Evolutionary conservation across 2,888 invertebrate genomes (phyloP).

Genomic region (Platycheirus rosarum): DNA sequence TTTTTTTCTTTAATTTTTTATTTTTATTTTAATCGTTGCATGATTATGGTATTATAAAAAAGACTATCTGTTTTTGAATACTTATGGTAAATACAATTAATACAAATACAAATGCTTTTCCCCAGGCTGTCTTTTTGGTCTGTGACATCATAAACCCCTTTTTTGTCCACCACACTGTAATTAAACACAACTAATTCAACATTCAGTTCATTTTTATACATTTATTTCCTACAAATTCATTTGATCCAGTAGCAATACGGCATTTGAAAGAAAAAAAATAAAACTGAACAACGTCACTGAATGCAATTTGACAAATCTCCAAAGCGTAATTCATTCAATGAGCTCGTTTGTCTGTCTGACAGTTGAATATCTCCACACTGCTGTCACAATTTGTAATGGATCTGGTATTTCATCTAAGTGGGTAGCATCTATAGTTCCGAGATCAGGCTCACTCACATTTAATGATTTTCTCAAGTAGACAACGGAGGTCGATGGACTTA

Average conservation of each 20-base stretch:
- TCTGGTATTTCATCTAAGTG: slow-evolving; percentile 49
- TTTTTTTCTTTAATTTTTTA: no score
- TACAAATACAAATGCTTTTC: no score
- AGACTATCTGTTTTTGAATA: no score
- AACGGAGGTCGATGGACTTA: slow-evolving; percentile 65
- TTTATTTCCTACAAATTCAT: slow-evolving; percentile 33
- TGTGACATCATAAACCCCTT: not conserved
- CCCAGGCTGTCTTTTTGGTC: no score
- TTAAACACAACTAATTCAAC: not conserved
- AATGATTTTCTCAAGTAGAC: slow-evolving; percentile 53
- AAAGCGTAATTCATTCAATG: slow-evolving; percentile 54
- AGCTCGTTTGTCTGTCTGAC: slow-evolving; percentile 55
- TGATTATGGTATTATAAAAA: no score
- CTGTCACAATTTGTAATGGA: slow-evolving; percentile 51
- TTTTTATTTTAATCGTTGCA: no score
- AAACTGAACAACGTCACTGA: slow-evolving; percentile 16
- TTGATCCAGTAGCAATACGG: slow-evolving; percentile 8
- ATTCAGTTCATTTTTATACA: slow-evolving; percentile 13
- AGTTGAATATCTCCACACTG: slow-evolving; percentile 51
- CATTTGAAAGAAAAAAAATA: no score
- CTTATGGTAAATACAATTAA: no score
- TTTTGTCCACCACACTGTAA: slow-evolving; percentile 7
- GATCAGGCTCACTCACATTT: slow-evolving; percentile 25
- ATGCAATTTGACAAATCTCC: slow-evolving; percentile 64
- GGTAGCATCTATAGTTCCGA: not conserved